Evolutionary conservation across 2,797 vertebrate genomes (phyloP).

Genomic region (Hozukius guyotensis): DNA sequence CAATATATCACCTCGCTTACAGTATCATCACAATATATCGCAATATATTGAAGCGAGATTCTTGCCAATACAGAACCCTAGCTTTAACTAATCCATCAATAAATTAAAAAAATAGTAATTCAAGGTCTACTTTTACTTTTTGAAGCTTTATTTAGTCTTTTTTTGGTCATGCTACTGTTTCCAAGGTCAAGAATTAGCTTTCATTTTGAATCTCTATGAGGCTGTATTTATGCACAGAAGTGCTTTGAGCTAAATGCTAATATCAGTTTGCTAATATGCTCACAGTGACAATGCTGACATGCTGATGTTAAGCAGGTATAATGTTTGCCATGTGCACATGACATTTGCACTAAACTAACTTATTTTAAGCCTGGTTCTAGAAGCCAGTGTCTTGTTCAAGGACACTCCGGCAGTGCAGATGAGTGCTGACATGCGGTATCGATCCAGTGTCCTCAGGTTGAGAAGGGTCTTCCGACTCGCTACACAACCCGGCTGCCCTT

Average conservation of each 20-base stretch:
- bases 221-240: background rate
- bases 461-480: constrained; percentile 57
- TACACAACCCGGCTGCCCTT: constrained; percentile 55
- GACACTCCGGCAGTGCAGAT: constrained; percentile 60
- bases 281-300: no score
- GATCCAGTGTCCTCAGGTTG: constrained; percentile 55
- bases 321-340: background rate
- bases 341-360: background rate
- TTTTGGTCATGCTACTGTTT: no score
- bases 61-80: no score
- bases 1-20: no score
- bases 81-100: background rate
- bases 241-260: background rate
- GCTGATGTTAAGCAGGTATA: background rate
- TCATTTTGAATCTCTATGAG: background rate
- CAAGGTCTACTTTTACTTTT: background rate
- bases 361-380: constrained; percentile 23
- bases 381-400: constrained; percentile 58
- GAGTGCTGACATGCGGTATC: constrained; percentile 53
- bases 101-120: background rate
- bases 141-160: background rate
- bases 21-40: no score
- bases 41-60: fast-evolving
- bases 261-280: background rate
- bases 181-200: no score